Evolutionary conservation across 2,888 invertebrate genomes (phyloP).

Genomic region (Pyrgus malvae): DNA sequence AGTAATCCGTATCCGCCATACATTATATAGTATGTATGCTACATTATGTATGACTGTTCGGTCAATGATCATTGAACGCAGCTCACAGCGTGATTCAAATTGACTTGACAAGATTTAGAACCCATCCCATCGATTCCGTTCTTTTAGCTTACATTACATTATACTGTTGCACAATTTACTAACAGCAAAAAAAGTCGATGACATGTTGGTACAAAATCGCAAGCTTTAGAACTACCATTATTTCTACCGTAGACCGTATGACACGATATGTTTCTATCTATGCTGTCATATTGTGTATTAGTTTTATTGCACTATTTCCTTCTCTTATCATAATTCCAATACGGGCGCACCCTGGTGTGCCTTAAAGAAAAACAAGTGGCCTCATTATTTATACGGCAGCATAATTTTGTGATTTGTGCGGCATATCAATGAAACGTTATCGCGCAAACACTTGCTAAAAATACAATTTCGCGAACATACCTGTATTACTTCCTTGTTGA

Average conservation of each 20-base stretch:
- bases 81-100: background rate
- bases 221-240: no score
- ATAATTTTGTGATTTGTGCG: constrained; percentile 20
- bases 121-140: background rate
- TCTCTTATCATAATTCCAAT: background rate
- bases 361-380: constrained; percentile 14
- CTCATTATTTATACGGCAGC: constrained; percentile 15
- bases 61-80: constrained; percentile 19
- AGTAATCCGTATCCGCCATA: constrained; percentile 18
- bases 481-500: constrained; percentile 26
- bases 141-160: no score
- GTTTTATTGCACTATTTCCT: background rate
- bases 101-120: background rate
- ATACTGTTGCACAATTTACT: no score
- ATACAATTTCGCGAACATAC: background rate
- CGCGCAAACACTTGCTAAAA: constrained; percentile 22
- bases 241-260: no score
- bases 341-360: background rate
- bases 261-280: background rate
- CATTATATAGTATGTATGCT: constrained; percentile 8
- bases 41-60: constrained; percentile 9
- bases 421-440: constrained; percentile 24
- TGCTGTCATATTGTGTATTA: background rate
- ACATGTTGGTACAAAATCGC: no score
- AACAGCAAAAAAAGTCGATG: no score